Evolutionary conservation across 2,888 invertebrate species (phyloP).

Genomic region (Aplocera efformata): DNA sequence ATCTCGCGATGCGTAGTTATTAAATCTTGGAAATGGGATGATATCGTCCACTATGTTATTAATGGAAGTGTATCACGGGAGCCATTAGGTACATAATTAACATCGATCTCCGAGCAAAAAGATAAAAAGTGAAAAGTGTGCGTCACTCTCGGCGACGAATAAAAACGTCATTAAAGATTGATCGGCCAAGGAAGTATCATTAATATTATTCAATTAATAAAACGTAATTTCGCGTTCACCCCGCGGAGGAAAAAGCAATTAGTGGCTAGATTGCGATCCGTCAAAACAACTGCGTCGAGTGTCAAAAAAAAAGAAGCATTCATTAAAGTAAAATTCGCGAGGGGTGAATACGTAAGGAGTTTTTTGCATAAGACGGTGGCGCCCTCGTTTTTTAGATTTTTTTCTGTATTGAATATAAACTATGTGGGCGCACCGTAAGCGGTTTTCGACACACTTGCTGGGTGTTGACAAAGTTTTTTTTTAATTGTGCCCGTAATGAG

Average conservation of each 20-base stretch:
- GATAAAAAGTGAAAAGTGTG: slow-evolving; percentile 55
- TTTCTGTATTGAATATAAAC: slow-evolving; percentile 69
- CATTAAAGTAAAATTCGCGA: slow-evolving; percentile 77
- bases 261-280: slow-evolving; percentile 80
- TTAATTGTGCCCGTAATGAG: slow-evolving; percentile 75
- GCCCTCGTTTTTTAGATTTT: slow-evolving; percentile 66
- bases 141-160: slow-evolving; percentile 69
- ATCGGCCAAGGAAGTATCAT: slow-evolving; percentile 76
- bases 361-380: slow-evolving; percentile 79
- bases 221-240: slow-evolving; percentile 77
- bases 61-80: slow-evolving; percentile 80
- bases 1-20: slow-evolving; percentile 71
- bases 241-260: slow-evolving; percentile 79
- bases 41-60: slow-evolving; percentile 70
- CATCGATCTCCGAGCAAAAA: slow-evolving; percentile 66
- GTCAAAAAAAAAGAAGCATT: slow-evolving; percentile 73
- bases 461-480: slow-evolving; percentile 70
- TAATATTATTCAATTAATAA: slow-evolving; percentile 81
- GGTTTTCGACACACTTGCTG: slow-evolving; percentile 77
- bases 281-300: slow-evolving; percentile 78
- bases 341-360: slow-evolving; percentile 79
- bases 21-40: slow-evolving; percentile 70
- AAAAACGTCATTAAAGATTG: slow-evolving; percentile 79
- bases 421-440: slow-evolving; percentile 77
- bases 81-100: slow-evolving; percentile 79